Base-by-base conservation (phyloP, 2,888 invertebrate species). In the Drosophila setosimentum region DNA sequence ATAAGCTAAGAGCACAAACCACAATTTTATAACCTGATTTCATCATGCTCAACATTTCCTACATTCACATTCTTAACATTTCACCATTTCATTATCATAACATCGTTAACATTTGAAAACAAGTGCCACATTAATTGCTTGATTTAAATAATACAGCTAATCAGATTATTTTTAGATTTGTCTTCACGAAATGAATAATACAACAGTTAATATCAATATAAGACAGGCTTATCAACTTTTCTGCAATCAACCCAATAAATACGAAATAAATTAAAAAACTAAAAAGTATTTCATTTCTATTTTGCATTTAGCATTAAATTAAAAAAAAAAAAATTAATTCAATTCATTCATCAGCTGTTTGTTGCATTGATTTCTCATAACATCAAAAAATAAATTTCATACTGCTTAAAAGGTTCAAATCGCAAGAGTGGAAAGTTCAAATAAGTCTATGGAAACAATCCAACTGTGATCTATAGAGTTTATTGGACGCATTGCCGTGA, bases 401-500 rank as follows among this genome's bases (percentile, higher is more conserved):
- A 27, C 24, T 24, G 24, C 24, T 37, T 33, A 7, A 27, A 35
- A 37, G 27, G 24, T 27, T 50, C 18, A 50, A 27, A n/a, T 49
- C 27, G 18, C 27, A 11, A 29, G 50, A 13, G 29, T 29, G n/a
- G 11, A 50, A 50, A 50, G 50, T 37, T 54, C 18, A 30, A n/a
- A 2, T 58, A 3, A 27, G 2, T 16, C 16, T 16, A 45, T 45
- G 45, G 24, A 45, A 8, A 4, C 8, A 16, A 45, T 33, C 24
- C 30, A 42, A 33, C 24, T 54, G 24, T 54, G 32, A 21, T 55
- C 8, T 29, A 30, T 27, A 4, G 30, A 51, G 24, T 45, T 18
- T 33, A 48, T 37, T 49, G 37, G 27, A 40, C 62, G 30, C 35
- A 35, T 53, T 57, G 45, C 53, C 73, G 33, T 62, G 32, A 59